Conservation (phyloP, 2,888 invertebrate genomes). For the Galerucella pusilla region DNA sequence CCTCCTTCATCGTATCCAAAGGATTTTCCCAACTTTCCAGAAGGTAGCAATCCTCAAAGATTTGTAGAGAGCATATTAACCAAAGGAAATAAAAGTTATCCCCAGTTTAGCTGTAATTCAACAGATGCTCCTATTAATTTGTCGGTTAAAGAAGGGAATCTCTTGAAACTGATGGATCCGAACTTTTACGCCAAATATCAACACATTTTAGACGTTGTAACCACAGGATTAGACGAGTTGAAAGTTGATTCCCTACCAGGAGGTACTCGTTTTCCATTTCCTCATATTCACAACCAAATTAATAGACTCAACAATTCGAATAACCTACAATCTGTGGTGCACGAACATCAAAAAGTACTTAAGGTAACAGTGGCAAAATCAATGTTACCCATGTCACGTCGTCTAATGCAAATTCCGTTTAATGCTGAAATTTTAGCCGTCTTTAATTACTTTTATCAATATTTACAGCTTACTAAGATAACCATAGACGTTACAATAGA, state of each 20-base stretch:
- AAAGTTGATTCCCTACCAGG: neutral
- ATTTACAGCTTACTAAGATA: neutral
- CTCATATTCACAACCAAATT: constrained; percentile 9
- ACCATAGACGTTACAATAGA: neutral
- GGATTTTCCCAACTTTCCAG: neutral
- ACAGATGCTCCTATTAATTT: constrained; percentile 26
- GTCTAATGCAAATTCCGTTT: neutral
- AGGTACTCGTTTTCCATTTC: neutral
- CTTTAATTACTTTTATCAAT: constrained; percentile 9
- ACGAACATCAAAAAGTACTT: neutral
- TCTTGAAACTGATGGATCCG: neutral
- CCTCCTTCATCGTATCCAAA: neutral
- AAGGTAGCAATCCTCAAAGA: constrained; percentile 5
- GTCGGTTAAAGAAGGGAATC: constrained; percentile 19
- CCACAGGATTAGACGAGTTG: neutral
- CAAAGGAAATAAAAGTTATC: constrained; percentile 1
- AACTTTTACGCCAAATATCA: neutral
- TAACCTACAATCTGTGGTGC: neutral
- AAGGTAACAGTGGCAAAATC: neutral
- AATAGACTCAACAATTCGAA: constrained; percentile 7
- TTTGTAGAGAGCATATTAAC: neutral
- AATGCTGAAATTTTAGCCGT: neutral
- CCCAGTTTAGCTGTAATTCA: neutral
- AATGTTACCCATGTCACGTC: neutral
- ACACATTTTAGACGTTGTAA: neutral